Base-by-base conservation (phyloP, 2,888 invertebrate species). In the Fissipunctia ypsillon region DNA sequence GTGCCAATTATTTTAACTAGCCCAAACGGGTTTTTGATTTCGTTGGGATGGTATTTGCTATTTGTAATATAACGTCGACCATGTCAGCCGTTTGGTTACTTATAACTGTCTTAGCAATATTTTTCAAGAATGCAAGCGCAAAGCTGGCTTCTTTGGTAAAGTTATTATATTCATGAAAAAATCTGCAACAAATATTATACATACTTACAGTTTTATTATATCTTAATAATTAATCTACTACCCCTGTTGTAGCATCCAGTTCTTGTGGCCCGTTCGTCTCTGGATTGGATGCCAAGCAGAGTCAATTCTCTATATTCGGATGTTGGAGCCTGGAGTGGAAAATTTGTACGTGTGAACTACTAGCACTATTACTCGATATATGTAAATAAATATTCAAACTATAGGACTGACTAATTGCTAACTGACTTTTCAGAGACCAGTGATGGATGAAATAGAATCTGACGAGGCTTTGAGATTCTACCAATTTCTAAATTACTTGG, bases 361-460 rank as follows among this genome's bases (percentile, higher is more conserved):
- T 19, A 22, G 7, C 2, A 45, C 16, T 28, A 16, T 28, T 28
- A 50, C 9, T 7, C 0, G n/a, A 10, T 16, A 7, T 1, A 31
- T 25, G 16, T 68, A 22, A 28, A 45, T 22, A n/a, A 45, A 52
- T 14, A 31, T 52, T 35, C 0, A 45, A 45, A 45, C 9, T 35
- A n/a, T 22, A 63, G 16, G 3, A 31, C 31, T 45, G 6, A 63
- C 41, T 35, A 45, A 64, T 0, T 57, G 3, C 16, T 22, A 28
- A 14, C 9, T 54, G 4, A 35, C n/a, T 66, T 88, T 89, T 84
- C 87, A 96, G 96, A 91, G 96, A 83, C 96, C 96, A 5, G 96
- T 96, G 0, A 96, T 96, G 96, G 96, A 96, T 80, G 96, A 96
- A 91, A 94, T 96, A 69, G 96, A 96, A 91, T 96, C 96, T 2